Conservation (phyloP, 2,797 vertebrate species). For the Melanotaenia boesemani region DNA sequence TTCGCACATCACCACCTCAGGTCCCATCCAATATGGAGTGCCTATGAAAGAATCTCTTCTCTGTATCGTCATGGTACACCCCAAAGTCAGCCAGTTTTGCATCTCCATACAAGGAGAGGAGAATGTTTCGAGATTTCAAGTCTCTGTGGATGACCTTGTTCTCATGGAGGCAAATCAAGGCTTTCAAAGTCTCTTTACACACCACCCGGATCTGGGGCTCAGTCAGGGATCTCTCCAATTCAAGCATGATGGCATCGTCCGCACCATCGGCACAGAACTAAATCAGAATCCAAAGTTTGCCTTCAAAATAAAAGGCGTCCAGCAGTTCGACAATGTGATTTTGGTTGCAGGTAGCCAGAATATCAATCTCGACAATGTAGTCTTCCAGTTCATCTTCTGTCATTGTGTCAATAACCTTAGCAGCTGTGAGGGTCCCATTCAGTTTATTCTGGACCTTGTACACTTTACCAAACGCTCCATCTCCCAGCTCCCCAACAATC, state of each 20-base stretch:
- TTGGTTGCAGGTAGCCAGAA: slow-evolving; percentile 97
- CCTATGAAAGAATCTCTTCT: slow-evolving; percentile 99
- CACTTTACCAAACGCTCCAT: slow-evolving; percentile 98
- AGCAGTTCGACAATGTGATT: slow-evolving; percentile 96
- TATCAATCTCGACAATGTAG: slow-evolving; percentile 99
- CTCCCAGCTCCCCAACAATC: slow-evolving; percentile 95
- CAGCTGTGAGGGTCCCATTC: slow-evolving; percentile 94
- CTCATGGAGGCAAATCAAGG: slow-evolving; percentile 94
- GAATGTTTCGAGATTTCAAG: slow-evolving; percentile 98
- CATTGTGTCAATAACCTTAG: slow-evolving; percentile 99
- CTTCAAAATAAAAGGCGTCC: slow-evolving; percentile 97
- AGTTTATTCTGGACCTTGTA: slow-evolving; percentile 99
- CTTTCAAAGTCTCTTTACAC: slow-evolving; percentile 95
- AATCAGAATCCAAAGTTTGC: slow-evolving; percentile 98
- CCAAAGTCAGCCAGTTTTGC: slow-evolving; percentile 99
- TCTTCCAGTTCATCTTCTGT: slow-evolving; percentile 98
- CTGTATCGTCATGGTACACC: slow-evolving; percentile 95
- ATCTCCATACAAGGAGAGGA: slow-evolving; percentile 94
- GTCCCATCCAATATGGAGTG: slow-evolving; percentile 99
- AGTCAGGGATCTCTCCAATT: slow-evolving; percentile 95
- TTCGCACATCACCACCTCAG: slow-evolving; percentile 99
- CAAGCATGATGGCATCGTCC: slow-evolving; percentile 98
- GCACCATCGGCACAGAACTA: slow-evolving; percentile 99
- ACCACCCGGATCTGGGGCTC: slow-evolving; percentile 98
- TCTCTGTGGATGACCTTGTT: slow-evolving; percentile 99